phyloP scores from a whole-genome alignment of 2,888 invertebrate species.

The Neuroscelio doddi region DNA sequence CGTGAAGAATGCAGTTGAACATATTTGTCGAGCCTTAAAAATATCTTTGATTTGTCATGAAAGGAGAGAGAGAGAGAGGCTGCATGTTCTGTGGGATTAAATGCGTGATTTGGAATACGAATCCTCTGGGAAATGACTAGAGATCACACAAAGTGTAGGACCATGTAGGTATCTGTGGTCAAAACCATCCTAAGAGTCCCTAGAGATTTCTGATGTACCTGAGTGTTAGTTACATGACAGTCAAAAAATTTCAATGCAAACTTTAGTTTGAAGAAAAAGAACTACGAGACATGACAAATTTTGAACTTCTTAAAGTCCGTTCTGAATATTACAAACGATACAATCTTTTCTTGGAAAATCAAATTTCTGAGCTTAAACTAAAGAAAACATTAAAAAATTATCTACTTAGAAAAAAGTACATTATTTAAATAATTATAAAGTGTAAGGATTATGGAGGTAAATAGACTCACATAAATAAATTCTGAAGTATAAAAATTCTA shows the following conservation, averaged over 20 bases:
- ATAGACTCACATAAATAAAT: too few species aligned
- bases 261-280: not conserved
- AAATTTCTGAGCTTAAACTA: not conserved
- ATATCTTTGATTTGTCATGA: conserved; percentile 24
- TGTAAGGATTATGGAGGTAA: too few species aligned
- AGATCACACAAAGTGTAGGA: conserved; percentile 63
- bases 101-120: conserved; percentile 66
- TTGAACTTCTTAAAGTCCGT: not conserved
- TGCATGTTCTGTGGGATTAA: conserved; percentile 60
- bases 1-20: conserved; percentile 8
- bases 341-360: not conserved
- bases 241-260: not conserved
- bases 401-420: too few species aligned
- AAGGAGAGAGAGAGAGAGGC: conserved; percentile 26
- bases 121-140: conserved; percentile 62
- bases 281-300: not conserved
- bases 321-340: not conserved
- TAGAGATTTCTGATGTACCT: conserved; percentile 55
- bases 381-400: too few species aligned
- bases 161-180: conserved; percentile 59
- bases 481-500: too few species aligned
- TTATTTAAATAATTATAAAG: too few species aligned
- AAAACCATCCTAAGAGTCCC: conserved; percentile 47
- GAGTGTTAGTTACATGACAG: conserved; percentile 16
- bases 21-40: conserved; percentile 10